Evolutionary conservation across 2,113 vertebrate species (phyloP), one percentile per base, ranked within the genome.

Genomic region (Furnarius figulus): DNA sequence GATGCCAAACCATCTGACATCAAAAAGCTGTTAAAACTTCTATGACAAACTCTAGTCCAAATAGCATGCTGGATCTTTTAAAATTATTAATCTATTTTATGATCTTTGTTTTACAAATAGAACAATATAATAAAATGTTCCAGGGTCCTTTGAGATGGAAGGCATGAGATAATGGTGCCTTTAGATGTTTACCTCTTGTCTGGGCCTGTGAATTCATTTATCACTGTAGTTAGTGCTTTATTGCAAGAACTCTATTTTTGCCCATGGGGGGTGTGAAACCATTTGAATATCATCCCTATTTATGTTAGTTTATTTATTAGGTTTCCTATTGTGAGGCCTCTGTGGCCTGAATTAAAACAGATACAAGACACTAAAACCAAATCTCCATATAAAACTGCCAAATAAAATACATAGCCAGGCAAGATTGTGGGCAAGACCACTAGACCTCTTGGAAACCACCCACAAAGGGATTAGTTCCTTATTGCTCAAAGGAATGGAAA

Each of bases 131-230:
- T 68, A 59, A 74, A 75, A 44, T 77, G 68, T 63, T 77, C 8
- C 46, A 52, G 72, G 55, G 68, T 90, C 21, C 68, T 88, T 93
- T 92, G 52, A 84, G 76, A 92, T 92, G 65, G 87, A 94, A 78
- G 31, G n/a, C 72, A 68, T 81, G 88, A 86, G 90, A 68, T 95
- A 90, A 86, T 66, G 85, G 49, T 1, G 3, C 72, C 85, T 94
- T 86, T 92, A 79, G 53, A 75, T 96, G 81, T 88, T 94, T 96
- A 65, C 76, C 56, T 93, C 85, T 88, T 84, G 83, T 89, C 95
- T 84, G 68, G 44, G 83, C 66, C 68, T 71, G 61, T 81, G 85
- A 80, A 86, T 86, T 90, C 4, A 0, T 95, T 96, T 87, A 90
- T 84, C 79, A 86, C 44, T 66, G 59, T 75, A 96, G 68, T 75